Evolutionary conservation across 1,140 invertebrate species (phyloP).

Genomic region (Druon quercuslanigerum): DNA sequence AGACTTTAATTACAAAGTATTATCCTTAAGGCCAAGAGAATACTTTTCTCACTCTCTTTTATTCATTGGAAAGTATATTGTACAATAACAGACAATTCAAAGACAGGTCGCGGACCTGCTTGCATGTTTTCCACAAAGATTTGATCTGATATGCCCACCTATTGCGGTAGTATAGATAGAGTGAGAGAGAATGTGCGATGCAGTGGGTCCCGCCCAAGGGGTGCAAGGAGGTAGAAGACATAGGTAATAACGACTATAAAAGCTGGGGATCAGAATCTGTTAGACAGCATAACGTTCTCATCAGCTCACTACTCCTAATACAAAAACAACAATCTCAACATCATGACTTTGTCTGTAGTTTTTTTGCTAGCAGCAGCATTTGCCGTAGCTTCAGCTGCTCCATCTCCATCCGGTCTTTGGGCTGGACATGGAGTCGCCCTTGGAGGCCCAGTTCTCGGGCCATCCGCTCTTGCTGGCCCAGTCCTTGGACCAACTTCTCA

Average conservation of each 20-base stretch:
- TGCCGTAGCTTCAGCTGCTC: slow-evolving; percentile 62
- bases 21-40: too few species aligned
- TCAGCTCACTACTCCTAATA: background rate
- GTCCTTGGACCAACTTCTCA: slow-evolving; percentile 60
- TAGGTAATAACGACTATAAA: slow-evolving; percentile 65
- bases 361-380: slow-evolving; percentile 59
- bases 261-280: slow-evolving; percentile 51
- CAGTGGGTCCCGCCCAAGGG: slow-evolving; percentile 69
- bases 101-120: too few species aligned
- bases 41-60: too few species aligned
- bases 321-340: slow-evolving; percentile 25
- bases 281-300: slow-evolving; percentile 58
- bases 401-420: slow-evolving; percentile 53
- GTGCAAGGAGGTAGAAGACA: slow-evolving; percentile 58
- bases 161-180: slow-evolving; percentile 43
- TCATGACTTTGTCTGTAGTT: slow-evolving; percentile 62
- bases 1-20: too few species aligned
- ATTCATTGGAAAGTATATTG: too few species aligned
- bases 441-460: slow-evolving; percentile 62
- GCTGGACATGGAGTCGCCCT: slow-evolving; percentile 58
- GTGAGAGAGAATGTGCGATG: slow-evolving; percentile 65
- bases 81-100: too few species aligned
- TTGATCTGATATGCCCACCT: too few species aligned
- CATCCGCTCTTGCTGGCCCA: slow-evolving; percentile 63
- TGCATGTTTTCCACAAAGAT: too few species aligned